Evolutionary conservation across 2,888 invertebrate genomes (phyloP).

Genomic region (Habroteleia sp.): DNA sequence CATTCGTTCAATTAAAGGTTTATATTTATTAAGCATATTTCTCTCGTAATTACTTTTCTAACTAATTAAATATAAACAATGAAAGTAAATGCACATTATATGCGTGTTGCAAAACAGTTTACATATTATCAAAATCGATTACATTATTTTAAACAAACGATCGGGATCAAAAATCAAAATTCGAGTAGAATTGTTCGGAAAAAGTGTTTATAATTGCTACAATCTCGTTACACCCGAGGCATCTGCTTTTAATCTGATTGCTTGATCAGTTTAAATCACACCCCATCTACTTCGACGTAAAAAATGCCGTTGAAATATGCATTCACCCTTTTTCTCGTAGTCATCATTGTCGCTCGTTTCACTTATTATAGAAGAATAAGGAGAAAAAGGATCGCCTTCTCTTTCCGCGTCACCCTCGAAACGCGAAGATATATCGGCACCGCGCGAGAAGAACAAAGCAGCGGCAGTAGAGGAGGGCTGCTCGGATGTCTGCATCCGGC

Average conservation of each 20-base stretch:
- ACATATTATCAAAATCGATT: no score
- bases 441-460: conserved; percentile 71
- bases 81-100: no score
- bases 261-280: conserved; percentile 6
- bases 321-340: conserved; percentile 63
- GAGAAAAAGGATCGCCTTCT: conserved; percentile 54
- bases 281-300: conserved; percentile 22
- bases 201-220: no score
- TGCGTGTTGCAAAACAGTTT: no score
- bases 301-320: conserved; percentile 23
- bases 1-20: no score
- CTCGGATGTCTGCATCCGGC: conserved; percentile 80
- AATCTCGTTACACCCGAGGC: no score
- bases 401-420: conserved; percentile 64
- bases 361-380: conserved; percentile 29
- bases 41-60: no score
- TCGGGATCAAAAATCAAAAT: no score
- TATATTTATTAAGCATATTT: no score
- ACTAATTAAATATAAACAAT: no score
- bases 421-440: conserved; percentile 68
- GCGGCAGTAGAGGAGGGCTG: conserved; percentile 68
- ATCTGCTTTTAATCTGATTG: conserved; percentile 48
- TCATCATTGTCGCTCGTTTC: conserved; percentile 35
- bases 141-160: no score
- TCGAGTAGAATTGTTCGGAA: no score